Conservation (phyloP, 2,797 vertebrate species). For the Trichosurus vulpecula region DNA sequence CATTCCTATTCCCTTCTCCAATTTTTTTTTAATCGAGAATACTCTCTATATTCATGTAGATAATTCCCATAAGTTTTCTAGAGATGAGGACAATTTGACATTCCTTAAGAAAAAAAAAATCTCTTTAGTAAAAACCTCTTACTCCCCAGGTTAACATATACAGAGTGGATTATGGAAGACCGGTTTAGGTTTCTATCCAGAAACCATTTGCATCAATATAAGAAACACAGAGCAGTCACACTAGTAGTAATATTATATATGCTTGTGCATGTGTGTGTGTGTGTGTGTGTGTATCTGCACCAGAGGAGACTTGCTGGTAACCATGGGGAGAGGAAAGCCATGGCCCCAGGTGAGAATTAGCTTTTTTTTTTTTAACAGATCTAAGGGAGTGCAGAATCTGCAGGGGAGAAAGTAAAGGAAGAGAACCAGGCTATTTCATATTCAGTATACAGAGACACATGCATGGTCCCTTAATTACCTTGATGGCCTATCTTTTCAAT, state of each 20-base stretch:
- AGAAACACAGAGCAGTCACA: not conserved
- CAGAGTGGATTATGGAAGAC: not conserved
- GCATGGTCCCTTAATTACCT: slow-evolving; percentile 1
- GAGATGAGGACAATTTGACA: not conserved
- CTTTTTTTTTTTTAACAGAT: not conserved
- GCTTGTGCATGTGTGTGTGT: too few relatives aligned
- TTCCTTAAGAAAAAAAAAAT: not conserved
- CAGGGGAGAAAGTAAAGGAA: not conserved
- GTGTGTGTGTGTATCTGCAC: not conserved
- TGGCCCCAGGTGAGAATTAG: not conserved
- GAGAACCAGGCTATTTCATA: not conserved
- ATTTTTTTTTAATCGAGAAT: not conserved
- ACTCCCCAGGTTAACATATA: not conserved
- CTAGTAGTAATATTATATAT: not conserved
- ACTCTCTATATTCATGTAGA: not conserved
- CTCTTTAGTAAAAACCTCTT: not conserved
- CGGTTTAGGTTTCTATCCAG: not conserved
- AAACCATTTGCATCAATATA: not conserved
- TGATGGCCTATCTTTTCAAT: not conserved
- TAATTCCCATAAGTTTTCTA: not conserved
- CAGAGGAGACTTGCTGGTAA: not conserved
- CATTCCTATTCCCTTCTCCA: not conserved
- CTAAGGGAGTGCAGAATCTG: not conserved
- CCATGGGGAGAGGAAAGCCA: not conserved
- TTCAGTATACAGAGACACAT: not conserved